Evolutionary conservation across 2,888 invertebrate genomes (phyloP).

Genomic region (Cephalotes varians): DNA sequence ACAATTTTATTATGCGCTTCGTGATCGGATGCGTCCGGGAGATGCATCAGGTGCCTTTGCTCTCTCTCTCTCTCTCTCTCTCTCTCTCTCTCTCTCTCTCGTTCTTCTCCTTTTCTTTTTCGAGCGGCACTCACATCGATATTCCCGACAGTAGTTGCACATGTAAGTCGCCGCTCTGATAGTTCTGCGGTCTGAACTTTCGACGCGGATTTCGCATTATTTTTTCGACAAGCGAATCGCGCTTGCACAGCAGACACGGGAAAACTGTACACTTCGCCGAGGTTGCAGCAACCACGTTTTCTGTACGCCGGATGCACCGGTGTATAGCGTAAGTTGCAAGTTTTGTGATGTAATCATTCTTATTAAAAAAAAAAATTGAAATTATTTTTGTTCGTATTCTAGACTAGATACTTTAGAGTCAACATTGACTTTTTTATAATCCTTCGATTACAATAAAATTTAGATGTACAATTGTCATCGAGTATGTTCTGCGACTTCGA

Average conservation of each 20-base stretch:
- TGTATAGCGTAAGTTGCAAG: slow-evolving; percentile 29
- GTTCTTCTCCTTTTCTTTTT: slow-evolving; percentile 52
- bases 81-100: too few species aligned
- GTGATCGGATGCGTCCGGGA: slow-evolving; percentile 25
- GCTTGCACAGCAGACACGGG: background rate
- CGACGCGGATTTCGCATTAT: slow-evolving; percentile 5
- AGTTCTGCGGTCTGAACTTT: slow-evolving; percentile 25
- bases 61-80: too few species aligned
- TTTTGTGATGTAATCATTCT: background rate
- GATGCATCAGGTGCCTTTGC: slow-evolving; percentile 56
- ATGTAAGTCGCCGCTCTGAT: background rate
- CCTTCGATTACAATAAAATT: background rate
- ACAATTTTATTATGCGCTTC: slow-evolving; percentile 14
- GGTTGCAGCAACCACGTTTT: slow-evolving; percentile 4
- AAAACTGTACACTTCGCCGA: background rate
- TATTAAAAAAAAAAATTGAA: background rate
- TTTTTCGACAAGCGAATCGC: slow-evolving; percentile 3
- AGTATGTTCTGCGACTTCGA: background rate
- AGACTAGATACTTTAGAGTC: background rate
- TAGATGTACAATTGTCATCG: background rate
- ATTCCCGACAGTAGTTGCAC: background rate
- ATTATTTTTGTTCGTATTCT: background rate
- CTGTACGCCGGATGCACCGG: slow-evolving; percentile 10
- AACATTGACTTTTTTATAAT: background rate
- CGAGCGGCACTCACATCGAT: slow-evolving; percentile 13